phyloP scores from a whole-genome alignment of 2,113 vertebrate genomes.

The Erythrolamprus reginae region DNA sequence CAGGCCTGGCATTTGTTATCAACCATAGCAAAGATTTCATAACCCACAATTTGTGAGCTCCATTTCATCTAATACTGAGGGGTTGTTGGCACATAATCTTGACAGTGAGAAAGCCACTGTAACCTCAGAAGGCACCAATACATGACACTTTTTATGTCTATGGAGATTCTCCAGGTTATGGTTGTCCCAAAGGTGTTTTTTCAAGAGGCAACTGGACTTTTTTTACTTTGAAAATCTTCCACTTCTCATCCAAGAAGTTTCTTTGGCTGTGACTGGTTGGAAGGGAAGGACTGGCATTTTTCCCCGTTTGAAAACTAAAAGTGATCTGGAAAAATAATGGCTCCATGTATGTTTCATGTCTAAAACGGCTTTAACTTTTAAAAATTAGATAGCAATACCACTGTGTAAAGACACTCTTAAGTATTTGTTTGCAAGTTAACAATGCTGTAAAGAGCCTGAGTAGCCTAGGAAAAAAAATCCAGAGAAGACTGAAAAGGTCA shows the following conservation, averaged over 20 bases:
- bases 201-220: no score
- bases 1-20: background rate
- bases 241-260: no score
- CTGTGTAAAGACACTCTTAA: conserved; percentile 42
- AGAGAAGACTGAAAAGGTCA: conserved; percentile 56
- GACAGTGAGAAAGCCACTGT: background rate
- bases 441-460: conserved; percentile 38
- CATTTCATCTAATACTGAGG: background rate
- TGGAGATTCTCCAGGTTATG: no score
- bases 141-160: background rate
- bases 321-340: conserved; percentile 13
- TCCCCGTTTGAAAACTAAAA: conserved; percentile 31
- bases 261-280: no score
- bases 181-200: no score
- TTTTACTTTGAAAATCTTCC: no score
- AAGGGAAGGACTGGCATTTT: conserved; percentile 8
- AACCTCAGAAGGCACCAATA: conserved; percentile 19
- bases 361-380: conserved; percentile 54
- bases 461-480: conserved; percentile 42
- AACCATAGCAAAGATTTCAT: background rate
- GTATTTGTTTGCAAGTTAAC: conserved; percentile 49
- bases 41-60: background rate
- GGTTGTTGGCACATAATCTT: conserved; percentile 6
- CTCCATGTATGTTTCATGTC: conserved; percentile 33
- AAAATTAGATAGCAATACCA: conserved; percentile 35